Conservation (phyloP, 2,113 vertebrate genomes). For the Microcebus ravelobensis region DNA sequence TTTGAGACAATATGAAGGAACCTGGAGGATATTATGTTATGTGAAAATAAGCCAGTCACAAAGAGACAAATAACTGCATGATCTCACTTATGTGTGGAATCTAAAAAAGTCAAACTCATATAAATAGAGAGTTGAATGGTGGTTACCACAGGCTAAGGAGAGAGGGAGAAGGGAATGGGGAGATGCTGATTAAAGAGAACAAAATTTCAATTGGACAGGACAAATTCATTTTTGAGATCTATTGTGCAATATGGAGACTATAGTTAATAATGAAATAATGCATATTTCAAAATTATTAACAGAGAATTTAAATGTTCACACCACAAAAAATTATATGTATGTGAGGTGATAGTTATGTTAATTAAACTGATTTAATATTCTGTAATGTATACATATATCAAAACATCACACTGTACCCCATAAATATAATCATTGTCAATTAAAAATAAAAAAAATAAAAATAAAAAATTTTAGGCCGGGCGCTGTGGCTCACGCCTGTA, state of each 20-base stretch:
- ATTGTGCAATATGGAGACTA: not conserved
- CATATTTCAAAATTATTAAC: not conserved
- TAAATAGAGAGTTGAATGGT: not conserved
- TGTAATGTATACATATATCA: not conserved
- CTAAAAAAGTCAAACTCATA: too few relatives aligned
- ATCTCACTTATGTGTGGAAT: too few relatives aligned
- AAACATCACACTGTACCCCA: not conserved
- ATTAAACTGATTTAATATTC: not conserved
- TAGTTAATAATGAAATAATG: not conserved
- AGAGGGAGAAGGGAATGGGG: not conserved
- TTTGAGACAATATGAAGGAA: not conserved
- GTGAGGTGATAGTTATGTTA: not conserved
- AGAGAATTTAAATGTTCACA: not conserved
- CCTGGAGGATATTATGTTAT: not conserved
- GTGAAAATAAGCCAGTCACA: not conserved
- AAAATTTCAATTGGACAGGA: not conserved
- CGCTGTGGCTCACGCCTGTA: too few relatives aligned
- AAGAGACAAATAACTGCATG: not conserved
- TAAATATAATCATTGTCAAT: not conserved
- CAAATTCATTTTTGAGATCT: not conserved
- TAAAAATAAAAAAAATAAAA: constrained; percentile 19
- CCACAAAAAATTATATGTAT: not conserved
- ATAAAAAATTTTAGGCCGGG: too few relatives aligned
- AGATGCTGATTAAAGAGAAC: not conserved
- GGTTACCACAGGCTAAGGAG: not conserved